phyloP scores from a whole-genome alignment of 1,140 invertebrate genomes.

The Paracyclopina nana region DNA sequence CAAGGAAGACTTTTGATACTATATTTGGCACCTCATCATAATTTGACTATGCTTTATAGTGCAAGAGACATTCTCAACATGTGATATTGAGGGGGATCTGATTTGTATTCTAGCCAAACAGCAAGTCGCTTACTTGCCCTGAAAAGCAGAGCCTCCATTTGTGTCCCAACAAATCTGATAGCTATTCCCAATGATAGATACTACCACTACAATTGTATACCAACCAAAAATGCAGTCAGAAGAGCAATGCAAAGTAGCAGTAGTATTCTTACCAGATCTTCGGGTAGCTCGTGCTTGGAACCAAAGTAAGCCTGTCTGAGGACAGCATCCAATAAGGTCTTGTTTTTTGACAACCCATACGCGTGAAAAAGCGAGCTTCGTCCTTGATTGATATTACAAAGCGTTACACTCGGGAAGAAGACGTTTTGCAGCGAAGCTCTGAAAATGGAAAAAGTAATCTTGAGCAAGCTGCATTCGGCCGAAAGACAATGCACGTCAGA shows the following conservation, averaged over 20 bases:
- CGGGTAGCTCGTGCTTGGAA: neutral
- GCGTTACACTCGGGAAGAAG: slow-evolving; percentile 5
- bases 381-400: slow-evolving; percentile 14
- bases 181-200: no score
- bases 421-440: slow-evolving; percentile 8
- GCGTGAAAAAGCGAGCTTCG: slow-evolving; percentile 9
- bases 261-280: no score
- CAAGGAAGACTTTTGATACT: neutral
- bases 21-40: neutral
- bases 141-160: neutral
- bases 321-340: neutral
- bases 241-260: no score
- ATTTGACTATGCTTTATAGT: neutral
- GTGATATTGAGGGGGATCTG: no score
- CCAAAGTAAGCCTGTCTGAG: slow-evolving; percentile 13
- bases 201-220: no score
- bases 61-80: no score
- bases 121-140: neutral
- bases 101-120: no score
- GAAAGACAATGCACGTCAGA: no score
- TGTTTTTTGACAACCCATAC: neutral
- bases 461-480: no score
- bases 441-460: neutral
- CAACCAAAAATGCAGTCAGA: no score
- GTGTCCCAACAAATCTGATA: no score